Conservation (phyloP, 2,797 vertebrate species). For the Macropus fuliginosus region DNA sequence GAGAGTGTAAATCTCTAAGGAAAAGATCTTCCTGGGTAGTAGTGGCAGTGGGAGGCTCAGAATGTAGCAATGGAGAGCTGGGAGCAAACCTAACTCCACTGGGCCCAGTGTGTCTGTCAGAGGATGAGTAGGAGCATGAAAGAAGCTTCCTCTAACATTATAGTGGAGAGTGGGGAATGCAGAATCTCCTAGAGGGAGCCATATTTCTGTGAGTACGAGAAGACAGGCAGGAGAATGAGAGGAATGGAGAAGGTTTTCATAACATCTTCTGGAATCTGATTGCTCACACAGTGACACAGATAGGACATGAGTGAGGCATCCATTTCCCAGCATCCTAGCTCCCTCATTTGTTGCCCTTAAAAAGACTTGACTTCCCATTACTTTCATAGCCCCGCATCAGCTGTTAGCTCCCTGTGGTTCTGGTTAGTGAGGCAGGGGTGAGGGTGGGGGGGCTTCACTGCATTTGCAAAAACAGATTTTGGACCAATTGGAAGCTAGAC, state of each 20-base stretch:
- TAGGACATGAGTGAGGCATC: not conserved
- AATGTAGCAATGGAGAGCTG: not conserved
- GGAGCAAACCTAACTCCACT: not conserved
- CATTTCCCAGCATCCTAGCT: not conserved
- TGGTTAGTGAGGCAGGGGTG: too few relatives aligned
- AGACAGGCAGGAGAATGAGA: not conserved
- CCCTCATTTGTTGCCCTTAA: not conserved
- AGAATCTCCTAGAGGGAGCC: not conserved
- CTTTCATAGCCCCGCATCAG: not conserved
- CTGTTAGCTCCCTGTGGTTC: too few relatives aligned
- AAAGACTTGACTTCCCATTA: not conserved
- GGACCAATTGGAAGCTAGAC: not conserved
- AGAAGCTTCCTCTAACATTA: not conserved
- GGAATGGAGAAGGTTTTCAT: not conserved
- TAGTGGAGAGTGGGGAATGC: not conserved
- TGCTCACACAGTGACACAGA: not conserved
- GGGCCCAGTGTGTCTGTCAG: not conserved
- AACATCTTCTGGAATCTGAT: not conserved
- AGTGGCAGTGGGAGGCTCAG: not conserved
- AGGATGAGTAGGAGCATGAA: not conserved
- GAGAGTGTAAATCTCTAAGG: not conserved
- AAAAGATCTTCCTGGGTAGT: not conserved
- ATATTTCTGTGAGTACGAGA: not conserved
- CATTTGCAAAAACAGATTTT: not conserved
- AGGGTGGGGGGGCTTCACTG: not conserved